Evolutionary conservation across 2,888 invertebrate genomes (phyloP).

Genomic region (Balanococcus diminutus): DNA sequence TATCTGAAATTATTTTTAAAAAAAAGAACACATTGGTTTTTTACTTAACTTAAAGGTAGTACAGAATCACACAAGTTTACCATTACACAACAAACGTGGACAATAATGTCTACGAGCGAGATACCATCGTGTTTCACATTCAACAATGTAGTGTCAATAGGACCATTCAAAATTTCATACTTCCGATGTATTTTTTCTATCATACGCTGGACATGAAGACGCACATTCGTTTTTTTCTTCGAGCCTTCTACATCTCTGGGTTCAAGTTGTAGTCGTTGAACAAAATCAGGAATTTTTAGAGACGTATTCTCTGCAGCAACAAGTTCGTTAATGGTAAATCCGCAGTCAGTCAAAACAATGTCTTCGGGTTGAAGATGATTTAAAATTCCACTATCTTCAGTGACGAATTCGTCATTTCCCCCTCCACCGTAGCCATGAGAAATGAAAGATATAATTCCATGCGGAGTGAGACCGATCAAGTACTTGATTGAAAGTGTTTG

Average conservation of each 20-base stretch:
- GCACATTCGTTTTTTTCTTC: not conserved
- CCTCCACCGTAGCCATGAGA: conserved; percentile 60
- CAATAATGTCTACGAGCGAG: conserved; percentile 28
- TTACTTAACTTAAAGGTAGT: too few species aligned
- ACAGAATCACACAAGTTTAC: conserved; percentile 36
- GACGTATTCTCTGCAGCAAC: too few species aligned
- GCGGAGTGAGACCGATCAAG: conserved; percentile 59
- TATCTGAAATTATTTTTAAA: too few species aligned
- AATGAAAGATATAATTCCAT: conserved; percentile 60
- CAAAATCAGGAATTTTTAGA: not conserved
- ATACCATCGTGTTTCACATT: not conserved
- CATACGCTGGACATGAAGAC: not conserved
- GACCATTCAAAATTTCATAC: conserved; percentile 32
- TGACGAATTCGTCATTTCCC: conserved; percentile 58
- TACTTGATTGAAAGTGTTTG: conserved; percentile 59
- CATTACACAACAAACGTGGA: conserved; percentile 38
- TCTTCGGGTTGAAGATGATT: conserved; percentile 57
- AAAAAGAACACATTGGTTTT: too few species aligned
- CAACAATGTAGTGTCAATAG: not conserved
- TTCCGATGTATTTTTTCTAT: conserved; percentile 18
- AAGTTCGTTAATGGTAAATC: not conserved
- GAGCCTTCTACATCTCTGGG: not conserved
- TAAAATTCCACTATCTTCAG: conserved; percentile 58
- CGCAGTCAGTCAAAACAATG: not conserved
- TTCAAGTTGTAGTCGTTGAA: not conserved